These are phyloP conservation scores for Murina feae DNA, from an alignment of 2,113 vertebrate genomes.

Conservation along the genomic window DNA sequence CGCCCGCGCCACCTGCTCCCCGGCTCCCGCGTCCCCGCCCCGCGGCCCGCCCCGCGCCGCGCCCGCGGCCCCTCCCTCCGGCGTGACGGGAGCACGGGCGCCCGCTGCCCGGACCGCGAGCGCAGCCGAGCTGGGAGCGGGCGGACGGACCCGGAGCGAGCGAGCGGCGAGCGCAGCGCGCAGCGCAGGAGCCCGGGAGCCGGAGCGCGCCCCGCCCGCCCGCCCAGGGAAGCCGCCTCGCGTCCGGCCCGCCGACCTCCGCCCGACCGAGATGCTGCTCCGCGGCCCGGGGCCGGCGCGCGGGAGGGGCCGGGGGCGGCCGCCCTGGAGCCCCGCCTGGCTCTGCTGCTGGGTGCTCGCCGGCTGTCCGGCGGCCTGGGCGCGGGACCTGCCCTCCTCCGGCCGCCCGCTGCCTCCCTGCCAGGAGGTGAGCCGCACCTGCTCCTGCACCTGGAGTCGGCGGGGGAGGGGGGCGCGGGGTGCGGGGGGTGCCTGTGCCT, in stretches of 20 bases:
- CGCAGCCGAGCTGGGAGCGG: neutral
- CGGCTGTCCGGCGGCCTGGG: conserved; percentile 73
- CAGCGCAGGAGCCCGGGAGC: neutral
- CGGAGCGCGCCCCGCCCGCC: neutral
- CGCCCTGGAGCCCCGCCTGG: conserved; percentile 70
- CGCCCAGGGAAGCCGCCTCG: neutral
- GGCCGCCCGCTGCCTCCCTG: conserved; percentile 76
- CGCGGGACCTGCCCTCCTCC: conserved; percentile 48
- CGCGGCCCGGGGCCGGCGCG: conserved; percentile 20
- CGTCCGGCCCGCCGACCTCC: neutral
- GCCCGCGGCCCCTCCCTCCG: conserved; percentile 57
- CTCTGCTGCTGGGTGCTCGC: conserved; percentile 80
- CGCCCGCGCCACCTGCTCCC: conserved; percentile 49
- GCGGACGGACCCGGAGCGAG: neutral
- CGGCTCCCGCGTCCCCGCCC: conserved; percentile 48
- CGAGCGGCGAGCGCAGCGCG: neutral
- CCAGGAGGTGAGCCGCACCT: conserved; percentile 79
- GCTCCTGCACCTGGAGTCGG: conserved; percentile 41
- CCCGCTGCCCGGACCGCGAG: conserved; percentile 33
- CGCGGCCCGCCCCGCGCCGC: conserved; percentile 66
- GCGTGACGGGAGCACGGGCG: conserved; percentile 65
- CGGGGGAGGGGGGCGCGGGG: neutral
- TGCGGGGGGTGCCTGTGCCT: neutral
- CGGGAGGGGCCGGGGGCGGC: conserved; percentile 49
- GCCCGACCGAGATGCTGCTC: conserved; percentile 52